Evolutionary conservation across 37 sponge, comb jelly and placozoan species (phyloP).

Genomic region (Tethya wilhelma): DNA sequence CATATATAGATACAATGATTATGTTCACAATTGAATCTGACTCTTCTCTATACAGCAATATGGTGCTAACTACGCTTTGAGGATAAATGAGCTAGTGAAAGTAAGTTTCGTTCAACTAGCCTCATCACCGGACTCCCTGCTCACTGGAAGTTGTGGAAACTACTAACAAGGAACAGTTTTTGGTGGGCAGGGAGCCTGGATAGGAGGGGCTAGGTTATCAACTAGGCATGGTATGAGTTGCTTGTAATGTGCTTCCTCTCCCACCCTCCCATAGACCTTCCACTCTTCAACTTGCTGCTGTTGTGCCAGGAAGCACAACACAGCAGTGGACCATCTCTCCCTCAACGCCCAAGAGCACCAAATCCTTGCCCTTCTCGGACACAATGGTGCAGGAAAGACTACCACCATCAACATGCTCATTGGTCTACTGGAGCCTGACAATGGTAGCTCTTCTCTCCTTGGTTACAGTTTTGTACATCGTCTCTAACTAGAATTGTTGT

Average conservation of each 20-base stretch:
- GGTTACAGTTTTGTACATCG: background rate
- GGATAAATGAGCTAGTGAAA: slow-evolving; percentile 23
- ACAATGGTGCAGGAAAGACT: slow-evolving; percentile 91
- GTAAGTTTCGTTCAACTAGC: no score
- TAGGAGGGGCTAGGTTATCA: no score
- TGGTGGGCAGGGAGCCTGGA: no score
- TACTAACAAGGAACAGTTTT: no score
- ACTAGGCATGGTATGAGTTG: no score
- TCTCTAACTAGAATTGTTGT: background rate
- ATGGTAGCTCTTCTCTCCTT: slow-evolving; percentile 31
- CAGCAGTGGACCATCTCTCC: slow-evolving; percentile 66
- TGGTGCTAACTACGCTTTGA: slow-evolving; percentile 10
- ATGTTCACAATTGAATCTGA: no score
- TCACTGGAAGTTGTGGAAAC: no score
- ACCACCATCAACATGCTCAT: slow-evolving; percentile 89
- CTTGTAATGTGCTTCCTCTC: no score
- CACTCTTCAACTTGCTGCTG: slow-evolving; percentile 7
- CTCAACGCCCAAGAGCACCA: slow-evolving; percentile 53
- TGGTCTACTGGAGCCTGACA: slow-evolving; percentile 65
- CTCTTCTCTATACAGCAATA: no score
- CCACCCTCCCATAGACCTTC: slow-evolving; percentile 24
- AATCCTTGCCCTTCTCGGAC: slow-evolving; percentile 78
- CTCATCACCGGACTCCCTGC: no score
- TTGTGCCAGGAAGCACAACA: background rate
- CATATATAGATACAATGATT: no score